Evolutionary conservation across 2,888 invertebrate genomes (phyloP).

Genomic region (Hanleya hanleyi): DNA sequence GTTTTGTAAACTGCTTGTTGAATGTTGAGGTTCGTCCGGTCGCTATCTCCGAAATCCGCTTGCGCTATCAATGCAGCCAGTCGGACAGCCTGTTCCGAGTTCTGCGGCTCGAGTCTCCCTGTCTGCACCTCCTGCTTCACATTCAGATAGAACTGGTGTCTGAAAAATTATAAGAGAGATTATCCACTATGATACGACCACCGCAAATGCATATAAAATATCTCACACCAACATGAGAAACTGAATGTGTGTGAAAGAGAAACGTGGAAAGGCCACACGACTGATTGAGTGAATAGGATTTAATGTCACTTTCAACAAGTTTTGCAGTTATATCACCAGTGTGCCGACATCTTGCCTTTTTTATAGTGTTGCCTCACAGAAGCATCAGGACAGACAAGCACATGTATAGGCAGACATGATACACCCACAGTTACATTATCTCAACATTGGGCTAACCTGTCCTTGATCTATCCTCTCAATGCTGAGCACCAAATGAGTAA

Average conservation of each 20-base stretch:
- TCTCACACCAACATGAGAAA: not conserved
- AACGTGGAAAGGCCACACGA: not conserved
- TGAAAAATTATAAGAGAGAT: slow-evolving; percentile 53
- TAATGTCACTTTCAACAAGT: no score
- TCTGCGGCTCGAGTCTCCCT: slow-evolving; percentile 82
- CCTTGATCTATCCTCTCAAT: no score
- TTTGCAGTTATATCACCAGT: no score
- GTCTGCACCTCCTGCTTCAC: slow-evolving; percentile 82
- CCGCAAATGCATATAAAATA: not conserved
- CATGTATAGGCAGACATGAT: no score
- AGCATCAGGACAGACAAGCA: no score
- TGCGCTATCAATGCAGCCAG: slow-evolving; percentile 86
- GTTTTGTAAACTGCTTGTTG: slow-evolving; percentile 46
- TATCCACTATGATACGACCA: no score
- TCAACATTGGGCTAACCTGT: no score
- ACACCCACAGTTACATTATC: no score
- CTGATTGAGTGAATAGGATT: no score
- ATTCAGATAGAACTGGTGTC: slow-evolving; percentile 88
- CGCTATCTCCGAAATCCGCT: slow-evolving; percentile 81
- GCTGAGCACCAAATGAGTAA: no score
- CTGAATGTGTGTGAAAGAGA: not conserved
- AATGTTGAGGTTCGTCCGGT: slow-evolving; percentile 34
- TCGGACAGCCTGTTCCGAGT: slow-evolving; percentile 81
- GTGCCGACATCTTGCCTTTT: no score
- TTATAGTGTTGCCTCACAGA: no score